These are phyloP conservation scores for Apotomis betuletana DNA, from an alignment of 2,888 invertebrate species.

Conservation along the genomic window DNA sequence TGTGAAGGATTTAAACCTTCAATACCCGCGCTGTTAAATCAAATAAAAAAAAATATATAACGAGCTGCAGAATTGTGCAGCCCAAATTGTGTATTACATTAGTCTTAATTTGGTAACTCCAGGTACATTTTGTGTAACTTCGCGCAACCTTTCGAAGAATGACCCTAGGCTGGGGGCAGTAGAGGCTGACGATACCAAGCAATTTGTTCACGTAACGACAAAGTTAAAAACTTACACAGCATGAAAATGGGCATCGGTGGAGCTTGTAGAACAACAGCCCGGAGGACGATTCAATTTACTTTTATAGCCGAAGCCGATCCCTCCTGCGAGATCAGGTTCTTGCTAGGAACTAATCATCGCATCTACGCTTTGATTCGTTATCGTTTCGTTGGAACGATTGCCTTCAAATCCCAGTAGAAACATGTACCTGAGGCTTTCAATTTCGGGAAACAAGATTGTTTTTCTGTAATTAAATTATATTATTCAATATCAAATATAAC, in stretches of 20 bases:
- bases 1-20: too few relatives aligned
- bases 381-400: constrained; percentile 60
- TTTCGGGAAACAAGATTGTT: background rate
- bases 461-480: too few relatives aligned
- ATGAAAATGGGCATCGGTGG: constrained; percentile 57
- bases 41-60: too few relatives aligned
- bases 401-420: constrained; percentile 60
- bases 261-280: constrained; percentile 66
- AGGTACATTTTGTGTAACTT: too few relatives aligned
- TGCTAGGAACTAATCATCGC: constrained; percentile 72
- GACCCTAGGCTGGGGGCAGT: too few relatives aligned
- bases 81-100: too few relatives aligned
- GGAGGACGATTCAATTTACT: constrained; percentile 81
- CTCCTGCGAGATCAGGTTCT: constrained; percentile 67
- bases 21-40: too few relatives aligned
- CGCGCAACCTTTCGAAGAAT: too few relatives aligned
- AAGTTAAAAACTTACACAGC: constrained; percentile 65
- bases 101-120: too few relatives aligned
- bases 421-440: constrained; percentile 27
- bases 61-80: too few relatives aligned
- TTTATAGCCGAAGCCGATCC: constrained; percentile 76
- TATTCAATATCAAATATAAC: too few relatives aligned
- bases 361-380: constrained; percentile 70
- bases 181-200: background rate
- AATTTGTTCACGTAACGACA: constrained; percentile 51